Evolutionary conservation across 2,797 vertebrate species (phyloP), one percentile per base, ranked within the genome.

Genomic region (Cryptoblepharus egeriae): DNA sequence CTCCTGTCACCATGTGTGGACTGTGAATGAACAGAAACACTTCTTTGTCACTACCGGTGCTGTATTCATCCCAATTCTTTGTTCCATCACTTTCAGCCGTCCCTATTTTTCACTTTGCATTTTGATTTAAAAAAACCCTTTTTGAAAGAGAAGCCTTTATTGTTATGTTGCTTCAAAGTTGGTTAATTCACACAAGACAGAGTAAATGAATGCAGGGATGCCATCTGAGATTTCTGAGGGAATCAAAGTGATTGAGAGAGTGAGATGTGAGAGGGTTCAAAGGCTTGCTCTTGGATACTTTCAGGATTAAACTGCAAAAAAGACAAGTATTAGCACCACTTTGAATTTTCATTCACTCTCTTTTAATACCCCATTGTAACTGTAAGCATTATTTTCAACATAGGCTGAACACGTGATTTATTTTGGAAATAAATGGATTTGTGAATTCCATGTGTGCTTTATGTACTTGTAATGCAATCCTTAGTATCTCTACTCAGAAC

Each of bases 121-220:
- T 65, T 20, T 85, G 12, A 8, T 28, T 52, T 52, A 20, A 18
- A 30, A 24, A 4, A 45, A 5, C 37, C 39, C 39, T 39, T 70
- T 42, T 20, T 3, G 32, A 26, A 61, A 8, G 39, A 72, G 32
- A 42, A 11, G 7, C n/a, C 70, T 11, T 13, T 74, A 85, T 60
- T 1, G 1, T 1, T 85, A 88, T 86, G 15, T 83, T 81, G 64
- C 24, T 82, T 81, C 35, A 80, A 1, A 45, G 55, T 73, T 70
- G 24, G 75, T 61, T 32, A 69, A 22, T 67, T 32, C 32, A 42
- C 24, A 73, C 22, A 80, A 65, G 26, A n/a, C 26, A 10, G 42
- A 55, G 11, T 73, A 52, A 73, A 74, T 16, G 15, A 52, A 63
- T 22, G 9, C 16, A n/a, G n/a, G 6, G 9, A 12, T 77, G 30